These are phyloP conservation scores for Drosophila sturtevanti DNA, from an alignment of 1,140 invertebrate species.

Conservation along the genomic window DNA sequence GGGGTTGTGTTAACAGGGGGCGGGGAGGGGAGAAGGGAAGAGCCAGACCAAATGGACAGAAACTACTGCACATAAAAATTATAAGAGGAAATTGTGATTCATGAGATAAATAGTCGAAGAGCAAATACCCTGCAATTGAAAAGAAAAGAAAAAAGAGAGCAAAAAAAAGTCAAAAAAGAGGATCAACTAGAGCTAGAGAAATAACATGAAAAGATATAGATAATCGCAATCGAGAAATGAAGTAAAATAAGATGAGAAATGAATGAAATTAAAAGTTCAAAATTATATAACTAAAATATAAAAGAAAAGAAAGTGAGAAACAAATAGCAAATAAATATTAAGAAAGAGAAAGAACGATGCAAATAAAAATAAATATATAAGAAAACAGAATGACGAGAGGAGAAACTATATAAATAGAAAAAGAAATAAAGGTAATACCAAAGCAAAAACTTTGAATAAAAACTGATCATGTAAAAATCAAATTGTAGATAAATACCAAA, in stretches of 20 bases:
- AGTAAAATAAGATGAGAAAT: no score
- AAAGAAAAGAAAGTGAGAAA: no score
- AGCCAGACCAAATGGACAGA: slow-evolving; percentile 32
- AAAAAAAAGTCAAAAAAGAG: background rate
- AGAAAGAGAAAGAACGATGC: background rate
- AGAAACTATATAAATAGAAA: no score
- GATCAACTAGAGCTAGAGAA: background rate
- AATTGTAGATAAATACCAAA: background rate
- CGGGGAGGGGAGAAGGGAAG: background rate
- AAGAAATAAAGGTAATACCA: no score
- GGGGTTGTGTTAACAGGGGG: background rate
- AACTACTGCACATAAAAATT: slow-evolving; percentile 67
- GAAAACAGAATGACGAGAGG: no score
- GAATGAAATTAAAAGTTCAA: background rate
- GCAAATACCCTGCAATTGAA: background rate
- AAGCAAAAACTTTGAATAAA: background rate
- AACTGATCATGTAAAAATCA: background rate
- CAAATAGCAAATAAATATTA: no score
- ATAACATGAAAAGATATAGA: no score
- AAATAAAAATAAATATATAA: background rate
- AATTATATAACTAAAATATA: no score
- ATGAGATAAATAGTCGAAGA: background rate
- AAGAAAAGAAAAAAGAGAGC: background rate
- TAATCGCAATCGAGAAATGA: no score
- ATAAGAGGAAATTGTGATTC: slow-evolving; percentile 16